Base-by-base conservation (phyloP, 2,113 vertebrate genomes). In the Patagioenas fasciata region DNA sequence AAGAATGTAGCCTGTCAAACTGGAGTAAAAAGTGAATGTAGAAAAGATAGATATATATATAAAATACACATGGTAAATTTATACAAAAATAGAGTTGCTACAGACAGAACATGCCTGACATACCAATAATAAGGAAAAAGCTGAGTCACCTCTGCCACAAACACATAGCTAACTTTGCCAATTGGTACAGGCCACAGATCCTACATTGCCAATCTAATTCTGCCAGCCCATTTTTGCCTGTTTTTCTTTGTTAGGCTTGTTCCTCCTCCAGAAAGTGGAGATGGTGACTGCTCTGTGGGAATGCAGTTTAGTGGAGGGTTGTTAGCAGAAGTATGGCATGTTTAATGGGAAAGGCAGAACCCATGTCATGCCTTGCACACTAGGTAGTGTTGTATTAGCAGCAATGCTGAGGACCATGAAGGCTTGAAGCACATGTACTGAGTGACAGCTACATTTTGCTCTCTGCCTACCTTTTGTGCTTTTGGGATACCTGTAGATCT, bases 211-310 rank as follows among this genome's bases (percentile, higher is more conserved):
- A 62, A 13, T 28, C 58, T 56, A 69, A 40, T 61, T 65, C 62
- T n/a, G 28, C 8, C 13, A 40, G 7, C 5, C 26, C 10, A 2
- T 24, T 88, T 90, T 73, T 48, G 50, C 24, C 40, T 28, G 7
- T 29, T 84, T 69, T 58, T 2, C 10, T 51, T 69, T 31, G 8
- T 44, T 26, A 38, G 8, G 21, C 7, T 81, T 31, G 9, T 32
- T 87, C 12, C 6, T 80, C 26, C 56, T 40, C 12, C 0, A 2
- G 24, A 15, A 40, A 84, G 51, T 0, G 0, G 25, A 23, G 23
- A 17, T 14, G 51, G 31, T 78, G 32, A 58, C 6, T 6, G 60
- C 20, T 20, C 6, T 15, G 34, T 36, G 19, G 15, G 38, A 67
- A 26, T 25, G 38, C 9, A 11, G 38, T 40, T 40, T 40, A 40